A percentile compares a stretch with the other conserved stretches of the same genome.
Conservation (phyloP, 1,140 invertebrate species). For the Orchestia grillus region DNA sequence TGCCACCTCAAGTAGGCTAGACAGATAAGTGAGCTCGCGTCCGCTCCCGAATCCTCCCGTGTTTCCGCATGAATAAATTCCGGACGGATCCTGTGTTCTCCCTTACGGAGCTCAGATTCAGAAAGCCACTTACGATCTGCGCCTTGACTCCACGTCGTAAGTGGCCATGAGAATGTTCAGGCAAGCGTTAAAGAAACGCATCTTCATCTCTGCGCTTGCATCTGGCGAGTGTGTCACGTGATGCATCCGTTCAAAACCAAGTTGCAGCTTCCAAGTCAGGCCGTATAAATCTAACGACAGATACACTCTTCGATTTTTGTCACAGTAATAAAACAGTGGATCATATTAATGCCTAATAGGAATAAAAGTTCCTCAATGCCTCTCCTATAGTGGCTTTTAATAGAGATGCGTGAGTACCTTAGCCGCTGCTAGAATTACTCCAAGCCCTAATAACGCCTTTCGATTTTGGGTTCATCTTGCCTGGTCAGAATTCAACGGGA, state of each 20-base stretch:
- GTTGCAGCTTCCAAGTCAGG: neutral
- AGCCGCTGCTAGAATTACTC: neutral
- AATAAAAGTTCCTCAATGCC: neutral
- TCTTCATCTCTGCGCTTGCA: neutral
- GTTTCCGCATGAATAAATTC: constrained; percentile 49
- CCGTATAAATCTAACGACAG: too few relatives aligned
- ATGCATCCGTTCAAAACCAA: neutral
- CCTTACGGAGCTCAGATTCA: neutral
- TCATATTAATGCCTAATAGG: neutral
- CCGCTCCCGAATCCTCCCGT: neutral
- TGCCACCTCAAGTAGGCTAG: constrained; percentile 37
- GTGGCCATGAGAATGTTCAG: neutral
- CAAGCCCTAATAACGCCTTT: neutral
- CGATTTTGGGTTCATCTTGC: neutral
- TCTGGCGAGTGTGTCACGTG: neutral
- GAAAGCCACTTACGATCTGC: neutral
- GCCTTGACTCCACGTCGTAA: neutral
- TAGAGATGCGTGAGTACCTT: neutral
- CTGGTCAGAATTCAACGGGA: neutral
- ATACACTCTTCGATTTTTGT: too few relatives aligned
- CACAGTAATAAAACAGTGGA: neutral
- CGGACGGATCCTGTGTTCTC: neutral
- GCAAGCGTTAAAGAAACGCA: neutral
- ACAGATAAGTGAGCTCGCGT: constrained; percentile 22
- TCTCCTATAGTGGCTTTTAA: neutral